phyloP scores from a whole-genome alignment of 2,888 invertebrate genomes.

The Acronicta alni region DNA sequence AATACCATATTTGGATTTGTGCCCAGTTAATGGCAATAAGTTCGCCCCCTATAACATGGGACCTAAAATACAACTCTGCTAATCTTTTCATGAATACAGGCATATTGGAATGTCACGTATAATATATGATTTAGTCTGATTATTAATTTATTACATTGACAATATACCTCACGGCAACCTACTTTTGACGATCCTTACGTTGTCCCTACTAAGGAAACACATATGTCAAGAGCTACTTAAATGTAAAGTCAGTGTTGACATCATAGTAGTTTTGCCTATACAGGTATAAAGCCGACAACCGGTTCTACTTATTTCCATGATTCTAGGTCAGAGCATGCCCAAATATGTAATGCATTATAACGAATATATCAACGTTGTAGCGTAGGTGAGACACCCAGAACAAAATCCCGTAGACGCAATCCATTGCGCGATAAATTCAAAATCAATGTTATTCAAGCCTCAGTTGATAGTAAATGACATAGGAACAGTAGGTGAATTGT shows the following conservation, averaged over 20 bases:
- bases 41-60: no score
- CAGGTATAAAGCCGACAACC: conserved; percentile 43
- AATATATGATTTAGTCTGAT: background rate
- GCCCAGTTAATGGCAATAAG: no score
- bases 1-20: no score
- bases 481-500: conserved; percentile 37
- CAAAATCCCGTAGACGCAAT: conserved; percentile 15
- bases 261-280: conserved; percentile 27
- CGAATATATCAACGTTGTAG: conserved; percentile 39
- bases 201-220: conserved; percentile 5
- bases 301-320: conserved; percentile 46
- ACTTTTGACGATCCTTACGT: conserved; percentile 17
- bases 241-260: conserved; percentile 34
- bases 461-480: conserved; percentile 36
- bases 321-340: conserved; percentile 55
- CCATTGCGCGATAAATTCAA: conserved; percentile 38
- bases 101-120: no score
- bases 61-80: no score
- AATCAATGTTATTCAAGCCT: conserved; percentile 6
- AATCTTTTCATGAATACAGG: no score
- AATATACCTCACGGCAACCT: conserved; percentile 26
- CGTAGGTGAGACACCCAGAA: conserved; percentile 36
- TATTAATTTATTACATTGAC: conserved; percentile 6
- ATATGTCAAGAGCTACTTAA: conserved; percentile 20
- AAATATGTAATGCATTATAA: conserved; percentile 45